These are phyloP conservation scores for Yponomeuta evonymella DNA, from an alignment of 2,888 invertebrate species.

Conservation along the genomic window DNA sequence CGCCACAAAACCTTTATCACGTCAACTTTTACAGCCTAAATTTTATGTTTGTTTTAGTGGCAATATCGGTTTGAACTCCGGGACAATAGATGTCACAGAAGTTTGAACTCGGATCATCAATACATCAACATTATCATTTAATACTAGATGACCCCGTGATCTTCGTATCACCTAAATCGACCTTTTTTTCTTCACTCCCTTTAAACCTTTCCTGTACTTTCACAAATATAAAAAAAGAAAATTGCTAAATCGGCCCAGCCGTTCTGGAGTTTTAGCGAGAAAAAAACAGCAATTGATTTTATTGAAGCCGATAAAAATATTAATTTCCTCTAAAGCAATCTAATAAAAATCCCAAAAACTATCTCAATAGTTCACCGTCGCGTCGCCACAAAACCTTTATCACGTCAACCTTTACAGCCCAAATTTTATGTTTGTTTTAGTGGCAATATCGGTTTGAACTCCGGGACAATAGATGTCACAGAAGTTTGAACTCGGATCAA, in stretches of 20 bases:
- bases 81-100: constrained; percentile 23
- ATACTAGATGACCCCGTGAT: too few relatives aligned
- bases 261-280: too few relatives aligned
- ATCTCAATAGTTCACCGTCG: constrained; percentile 2
- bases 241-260: too few relatives aligned
- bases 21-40: constrained; percentile 65
- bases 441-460: constrained; percentile 58
- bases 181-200: too few relatives aligned
- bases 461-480: constrained; percentile 30
- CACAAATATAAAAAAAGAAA: too few relatives aligned
- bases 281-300: too few relatives aligned
- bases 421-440: constrained; percentile 69
- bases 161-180: too few relatives aligned
- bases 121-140: too few relatives aligned
- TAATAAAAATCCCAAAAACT: background rate
- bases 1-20: constrained; percentile 21
- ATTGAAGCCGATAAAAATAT: background rate
- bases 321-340: background rate
- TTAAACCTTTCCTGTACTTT: too few relatives aligned
- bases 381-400: background rate
- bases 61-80: constrained; percentile 59
- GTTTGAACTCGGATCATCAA: background rate
- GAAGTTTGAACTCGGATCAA: background rate
- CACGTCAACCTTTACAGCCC: constrained; percentile 65
- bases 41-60: constrained; percentile 70